A percentile compares a stretch with the other conserved stretches of the same genome.
phyloP scores from a whole-genome alignment of 2,888 invertebrate genomes.

The Mechanitis messenoides region DNA sequence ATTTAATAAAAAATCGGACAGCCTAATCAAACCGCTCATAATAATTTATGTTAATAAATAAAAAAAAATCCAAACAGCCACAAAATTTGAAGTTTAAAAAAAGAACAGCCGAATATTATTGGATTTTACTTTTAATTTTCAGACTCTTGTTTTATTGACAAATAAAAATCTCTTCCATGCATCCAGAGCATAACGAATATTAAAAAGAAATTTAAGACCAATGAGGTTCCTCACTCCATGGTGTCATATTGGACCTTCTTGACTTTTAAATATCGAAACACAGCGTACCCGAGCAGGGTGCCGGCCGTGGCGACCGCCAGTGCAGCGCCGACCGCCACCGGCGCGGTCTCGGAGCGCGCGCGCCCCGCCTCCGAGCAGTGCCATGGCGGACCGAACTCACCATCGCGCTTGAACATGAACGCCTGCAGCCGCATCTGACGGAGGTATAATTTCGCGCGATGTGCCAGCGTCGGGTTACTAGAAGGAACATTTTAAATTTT shows the following conservation, averaged over 20 bases:
- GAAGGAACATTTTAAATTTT: too few species aligned
- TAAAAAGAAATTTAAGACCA: conserved; percentile 34
- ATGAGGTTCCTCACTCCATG: conserved; percentile 80
- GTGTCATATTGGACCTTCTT: conserved; percentile 95
- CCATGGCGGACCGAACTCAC: conserved; percentile 81
- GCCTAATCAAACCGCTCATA: too few species aligned
- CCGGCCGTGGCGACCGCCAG: conserved; percentile 87
- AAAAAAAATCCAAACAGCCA: too few species aligned
- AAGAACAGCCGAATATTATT: too few species aligned
- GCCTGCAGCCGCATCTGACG: conserved; percentile 87
- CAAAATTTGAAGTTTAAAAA: too few species aligned
- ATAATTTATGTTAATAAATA: too few species aligned
- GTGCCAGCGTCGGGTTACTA: conserved; percentile 55
- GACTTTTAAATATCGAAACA: conserved; percentile 89
- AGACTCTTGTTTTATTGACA: too few species aligned
- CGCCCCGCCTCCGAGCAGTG: conserved; percentile 75
- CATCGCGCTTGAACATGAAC: conserved; percentile 89
- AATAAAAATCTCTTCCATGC: conserved; percentile 1
- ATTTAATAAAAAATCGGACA: too few species aligned
- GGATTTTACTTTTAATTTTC: too few species aligned
- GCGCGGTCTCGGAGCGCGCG: conserved; percentile 87
- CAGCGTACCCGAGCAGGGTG: conserved; percentile 89
- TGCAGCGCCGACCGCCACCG: conserved; percentile 85
- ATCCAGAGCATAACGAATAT: conserved; percentile 2
- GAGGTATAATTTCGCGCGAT: conserved; percentile 79